Base-by-base conservation (phyloP, 2,797 vertebrate genomes). In the Sternarchorhynchus goeldii region DNA sequence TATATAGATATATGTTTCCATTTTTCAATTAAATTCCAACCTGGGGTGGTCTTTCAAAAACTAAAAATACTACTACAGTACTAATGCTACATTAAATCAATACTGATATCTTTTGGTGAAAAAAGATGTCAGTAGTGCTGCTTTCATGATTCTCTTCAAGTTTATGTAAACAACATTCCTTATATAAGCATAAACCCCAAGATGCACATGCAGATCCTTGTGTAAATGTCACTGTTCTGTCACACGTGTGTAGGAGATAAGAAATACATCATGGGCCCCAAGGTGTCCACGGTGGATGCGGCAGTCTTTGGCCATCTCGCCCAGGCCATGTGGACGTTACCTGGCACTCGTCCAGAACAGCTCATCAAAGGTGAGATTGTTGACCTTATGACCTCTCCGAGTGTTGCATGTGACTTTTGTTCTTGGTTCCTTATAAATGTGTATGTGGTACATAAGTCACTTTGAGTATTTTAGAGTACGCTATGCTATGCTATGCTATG, bases 291-390 rank as follows among this genome's bases (percentile, higher is more conserved):
- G 2, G 94, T 99, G 2, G 97, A 99, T 5, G 97, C 97, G 75
- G 94, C 97, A 5, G 95, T 99, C 68, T 99, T 99, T 72, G 95
- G 97, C 73, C 97, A 99, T 87, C 91, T 99, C 80, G 97, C 97
- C 25, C 96, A 98, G 59, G 97, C 96, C 41, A 99, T 99, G 97
- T 99, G 97, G 97, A 97, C 95, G 0, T 92, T 99, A 56, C 97
- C 97, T 7, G 97, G 97, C 79, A 96, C 97, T 20, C 93, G 96
- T 77, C 97, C 96, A 0, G 97, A 99, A 85, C 94, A 94, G 79
- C 91, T 99, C 6, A 98, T 99, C 85, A 99, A 98, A 95, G 97
- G 97, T 95, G 89, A 91, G 85, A 60, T 74, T 7, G 45, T 45
- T 53, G 29, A 21, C 39, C 56, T 50, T 25, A 8, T 1, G 31